Conservation (phyloP, 2,113 vertebrate species). For the Periophthalmodon schlosseri region DNA sequence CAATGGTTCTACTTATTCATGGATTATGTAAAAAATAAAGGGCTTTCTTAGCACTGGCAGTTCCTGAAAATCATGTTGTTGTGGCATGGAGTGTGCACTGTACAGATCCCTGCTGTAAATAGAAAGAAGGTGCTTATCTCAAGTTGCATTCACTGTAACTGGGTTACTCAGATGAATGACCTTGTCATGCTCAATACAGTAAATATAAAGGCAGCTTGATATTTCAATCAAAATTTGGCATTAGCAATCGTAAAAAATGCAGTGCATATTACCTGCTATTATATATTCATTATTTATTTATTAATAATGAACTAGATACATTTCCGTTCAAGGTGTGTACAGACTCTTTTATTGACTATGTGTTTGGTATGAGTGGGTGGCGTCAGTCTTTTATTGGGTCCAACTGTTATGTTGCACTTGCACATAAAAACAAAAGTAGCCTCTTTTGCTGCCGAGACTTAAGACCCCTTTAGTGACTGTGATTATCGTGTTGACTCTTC, state of each 20-base stretch:
- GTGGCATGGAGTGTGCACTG: slow-evolving; percentile 3
- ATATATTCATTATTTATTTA: not conserved
- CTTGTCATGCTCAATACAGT: not conserved
- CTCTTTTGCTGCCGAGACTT: not conserved
- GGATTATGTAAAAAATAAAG: not conserved
- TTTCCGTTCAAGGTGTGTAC: not conserved
- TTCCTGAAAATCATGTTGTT: not conserved
- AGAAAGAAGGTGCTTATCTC: slow-evolving; percentile 37
- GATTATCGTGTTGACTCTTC: not conserved
- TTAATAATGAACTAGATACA: not conserved
- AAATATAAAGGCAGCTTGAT: not conserved
- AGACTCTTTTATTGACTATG: not conserved
- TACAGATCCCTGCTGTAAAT: slow-evolving; percentile 47
- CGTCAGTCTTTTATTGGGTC: slow-evolving; percentile 48
- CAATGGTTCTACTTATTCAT: not conserved
- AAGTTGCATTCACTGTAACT: slow-evolving; percentile 31
- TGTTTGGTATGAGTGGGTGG: not conserved
- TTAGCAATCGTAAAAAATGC: not conserved
- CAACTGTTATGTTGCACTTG: not conserved
- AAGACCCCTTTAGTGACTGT: not conserved
- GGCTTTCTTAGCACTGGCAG: not conserved
- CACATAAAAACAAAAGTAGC: not conserved
- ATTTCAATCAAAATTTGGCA: too few relatives aligned
- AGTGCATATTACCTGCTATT: not conserved
- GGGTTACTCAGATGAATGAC: not conserved